Evolutionary conservation across 64 coral and sea anemone species (phyloP).

Genomic region (Pocillopora damicornis): DNA sequence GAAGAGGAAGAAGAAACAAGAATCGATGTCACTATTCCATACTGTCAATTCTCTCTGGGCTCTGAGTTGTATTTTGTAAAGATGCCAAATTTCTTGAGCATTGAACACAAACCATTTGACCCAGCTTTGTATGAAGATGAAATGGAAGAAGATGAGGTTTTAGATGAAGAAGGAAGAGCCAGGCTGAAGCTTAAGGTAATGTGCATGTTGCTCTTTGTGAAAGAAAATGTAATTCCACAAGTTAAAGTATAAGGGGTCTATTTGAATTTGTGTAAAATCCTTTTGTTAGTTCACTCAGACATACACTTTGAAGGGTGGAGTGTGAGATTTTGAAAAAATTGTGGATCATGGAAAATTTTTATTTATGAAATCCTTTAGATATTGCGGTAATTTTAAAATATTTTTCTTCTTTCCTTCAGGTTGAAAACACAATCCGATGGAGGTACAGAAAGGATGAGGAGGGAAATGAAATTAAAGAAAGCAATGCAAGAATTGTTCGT

Average conservation of each 20-base stretch:
- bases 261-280: no score
- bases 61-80: conserved; percentile 93
- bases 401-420: conserved; percentile 42
- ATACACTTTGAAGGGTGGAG: no score
- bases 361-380: not conserved
- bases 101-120: conserved; percentile 96
- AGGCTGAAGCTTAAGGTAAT: conserved; percentile 94
- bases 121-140: conserved; percentile 90
- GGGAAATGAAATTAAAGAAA: conserved; percentile 95
- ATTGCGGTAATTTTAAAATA: not conserved
- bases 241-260: no score
- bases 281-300: no score
- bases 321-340: no score
- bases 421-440: conserved; percentile 98
- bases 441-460: conserved; percentile 85
- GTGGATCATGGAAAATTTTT: no score
- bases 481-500: conserved; percentile 92
- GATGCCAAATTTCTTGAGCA: conserved; percentile 96
- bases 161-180: conserved; percentile 97
- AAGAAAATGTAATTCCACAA: no score
- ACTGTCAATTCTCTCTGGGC: conserved; percentile 82
- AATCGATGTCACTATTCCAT: conserved; percentile 95
- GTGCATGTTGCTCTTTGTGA: not conserved
- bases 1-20: conserved; percentile 89
- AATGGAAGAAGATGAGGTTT: conserved; percentile 96